Base-by-base conservation (phyloP, 2,113 vertebrate genomes). In the Gadus chalcogrammus region DNA sequence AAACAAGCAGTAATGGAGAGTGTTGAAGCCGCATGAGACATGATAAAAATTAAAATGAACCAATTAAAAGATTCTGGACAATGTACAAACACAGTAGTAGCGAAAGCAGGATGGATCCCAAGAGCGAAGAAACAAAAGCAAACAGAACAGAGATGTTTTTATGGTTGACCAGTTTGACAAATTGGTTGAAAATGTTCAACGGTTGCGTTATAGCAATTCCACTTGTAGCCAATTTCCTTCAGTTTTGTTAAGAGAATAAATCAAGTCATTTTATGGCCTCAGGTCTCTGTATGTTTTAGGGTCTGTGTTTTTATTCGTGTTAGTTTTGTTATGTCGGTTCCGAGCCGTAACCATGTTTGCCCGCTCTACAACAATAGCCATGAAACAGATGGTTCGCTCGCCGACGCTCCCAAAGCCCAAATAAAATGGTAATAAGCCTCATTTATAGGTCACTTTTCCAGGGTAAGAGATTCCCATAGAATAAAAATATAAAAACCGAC, bases 361-460 rank as follows among this genome's bases (percentile, higher is more conserved):
- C 42, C 2, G 42, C 31, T 35, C 1, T 48, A 48, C 42, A 48
- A 48, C 42, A 48, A 48, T 13, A 13, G 42, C 42, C 42, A 48
- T 48, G 42, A 48, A 83, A 72, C 82, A 87, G 86, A 85, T 82
- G 80, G 80, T 13, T 9, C 11, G 42, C 42, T 48, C 42, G 2
- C 42, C 3, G 42, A 13, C 42, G 42, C 42, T 48, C 42, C 42
- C 42, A 48, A 13, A 48, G 42, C 12, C 42, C 42, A 48, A 48
- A 48, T 48, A 48, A 48, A 48, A 48, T 13, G 9, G 9, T 13
- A 48, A 9, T 13, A 48, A 48, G 42, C 42, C 11, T 48, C 42
- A 48, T 48, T 48, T 48, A 48, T 48, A 13, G 42, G 42, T 48
- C 42, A 48, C 42, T 48, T 48, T 48, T 48, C 42, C 42, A 48